Base-by-base conservation (phyloP, 2,797 vertebrate species). In the Pipistrellus pygmaeus region DNA sequence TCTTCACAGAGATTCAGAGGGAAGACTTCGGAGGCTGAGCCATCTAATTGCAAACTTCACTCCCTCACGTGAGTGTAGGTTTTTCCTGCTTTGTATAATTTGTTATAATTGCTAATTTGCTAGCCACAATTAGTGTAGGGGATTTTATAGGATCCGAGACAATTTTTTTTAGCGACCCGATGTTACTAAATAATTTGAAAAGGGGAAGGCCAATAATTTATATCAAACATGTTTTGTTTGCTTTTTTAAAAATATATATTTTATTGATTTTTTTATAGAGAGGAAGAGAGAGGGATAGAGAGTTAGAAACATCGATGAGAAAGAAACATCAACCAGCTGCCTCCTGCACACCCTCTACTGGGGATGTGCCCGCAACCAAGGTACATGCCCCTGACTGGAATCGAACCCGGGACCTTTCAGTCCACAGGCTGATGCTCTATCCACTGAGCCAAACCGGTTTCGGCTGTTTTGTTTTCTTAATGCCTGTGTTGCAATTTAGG, bases 101-200 rank as follows among this genome's bases (percentile, higher is more conserved):
- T 97, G 82, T 97, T 98, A 97, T 97, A 97, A 97, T 98, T 97
- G 95, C 96, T 97, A 96, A 98, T 98, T 97, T 97, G 88, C 96
- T 92, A 92, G 81, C 96, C 96, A 95, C 97, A 96, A 97, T 98
- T 98, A 98, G 91, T 97, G 97, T 90, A 88, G 96, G 83, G 95
- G 86, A 23, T 97, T 97, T 95, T 97, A 69, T 46, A 9, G 75
- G 78, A 94, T 96, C 93, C 95, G 89, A 97, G 71, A 96, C 95
- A 96, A 92, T 97, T 97, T 97, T 97, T 97, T 95, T 97, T 97
- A 97, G 96, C 91, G 96, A 94, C 95, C 93, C 96, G 60, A 25
- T 87, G 83, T 97, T 96, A 96, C 97, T 96, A 92, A 97, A 96
- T 98, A 98, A 98, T 98, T 98, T 95, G 96, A 97, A 96, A 97